Evolutionary conservation across 2,113 vertebrate species (phyloP), one percentile per base, ranked within the genome.

Genomic region (Halcyon senegalensis): DNA sequence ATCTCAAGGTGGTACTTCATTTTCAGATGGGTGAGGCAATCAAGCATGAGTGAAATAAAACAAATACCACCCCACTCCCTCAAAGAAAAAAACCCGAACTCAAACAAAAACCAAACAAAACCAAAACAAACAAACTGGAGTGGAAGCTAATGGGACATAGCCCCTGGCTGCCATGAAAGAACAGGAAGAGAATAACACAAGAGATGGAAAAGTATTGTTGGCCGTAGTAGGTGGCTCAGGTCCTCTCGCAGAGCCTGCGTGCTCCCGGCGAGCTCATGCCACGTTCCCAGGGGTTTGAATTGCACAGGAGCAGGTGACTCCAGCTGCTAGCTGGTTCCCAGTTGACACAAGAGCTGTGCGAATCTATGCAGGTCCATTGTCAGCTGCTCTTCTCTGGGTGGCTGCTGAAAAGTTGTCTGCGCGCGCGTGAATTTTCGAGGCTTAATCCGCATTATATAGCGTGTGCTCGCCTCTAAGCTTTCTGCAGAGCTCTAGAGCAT

Each of bases 401-500:
- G n/a, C 86, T 15, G 1, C 84, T 81, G 89, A 7, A 86, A 89
- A 70, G 93, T 28, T 14, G 48, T 30, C 55, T 25, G 66, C 0
- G 0, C 1, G 5, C 1, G 1, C 39, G 48, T 84, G 92, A 93
- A 94, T 73, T 68, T 96, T 95, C 93, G 10, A 11, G 92, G 90
- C 93, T 60, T 74, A 19, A 87, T 60, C 88, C 67, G 93, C 85
- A 46, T 89, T 46, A 44, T 14, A 59, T 46, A 50, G 50, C 14
- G 63, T 64, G 69, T 59, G 89, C 4, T 10, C 31, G 73, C 0
- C 0, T 74, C 60, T 64, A 8, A 84, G 90, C 95, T 89, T 93
- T 86, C 79, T 23, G 39, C 83, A 16, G 82, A 84, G 85, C 90
- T 95, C 93, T 21, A 43, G 93, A 94, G 64, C 90, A 11, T 35